Evolutionary conservation across 2,888 invertebrate genomes (phyloP).

Genomic region (Cheilosia variabilis): DNA sequence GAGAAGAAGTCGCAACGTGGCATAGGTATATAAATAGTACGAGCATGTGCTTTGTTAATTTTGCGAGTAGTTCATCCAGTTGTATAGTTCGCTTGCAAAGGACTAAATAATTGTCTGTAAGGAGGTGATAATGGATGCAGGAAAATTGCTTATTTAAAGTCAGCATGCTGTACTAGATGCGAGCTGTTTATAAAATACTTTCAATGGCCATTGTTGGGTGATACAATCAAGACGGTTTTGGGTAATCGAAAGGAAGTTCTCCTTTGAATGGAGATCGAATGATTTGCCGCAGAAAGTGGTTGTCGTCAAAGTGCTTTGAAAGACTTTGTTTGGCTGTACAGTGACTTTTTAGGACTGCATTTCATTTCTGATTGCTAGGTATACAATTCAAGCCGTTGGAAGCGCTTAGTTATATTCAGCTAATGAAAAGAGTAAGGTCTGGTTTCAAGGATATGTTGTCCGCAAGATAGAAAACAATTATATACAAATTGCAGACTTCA

Average conservation of each 20-base stretch:
- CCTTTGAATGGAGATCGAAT: no score
- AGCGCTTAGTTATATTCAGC: no score
- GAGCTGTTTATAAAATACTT: not conserved
- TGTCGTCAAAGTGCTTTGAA: no score
- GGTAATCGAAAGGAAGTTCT: not conserved
- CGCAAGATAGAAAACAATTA: no score
- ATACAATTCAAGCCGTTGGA: no score
- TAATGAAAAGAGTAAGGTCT: no score
- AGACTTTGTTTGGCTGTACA: no score
- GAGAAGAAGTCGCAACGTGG: not conserved
- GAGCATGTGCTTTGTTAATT: conserved; percentile 30
- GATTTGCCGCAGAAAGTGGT: no score
- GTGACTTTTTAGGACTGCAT: no score
- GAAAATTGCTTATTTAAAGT: conserved; percentile 1
- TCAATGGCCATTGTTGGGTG: not conserved
- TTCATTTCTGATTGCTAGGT: no score
- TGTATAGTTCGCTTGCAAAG: not conserved
- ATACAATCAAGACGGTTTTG: not conserved
- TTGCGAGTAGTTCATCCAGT: conserved; percentile 21
- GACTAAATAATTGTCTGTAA: not conserved
- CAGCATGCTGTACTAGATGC: not conserved
- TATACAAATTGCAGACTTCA: no score
- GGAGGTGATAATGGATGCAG: conserved; percentile 7
- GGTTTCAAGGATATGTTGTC: no score
- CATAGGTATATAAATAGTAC: not conserved